A percentile compares a stretch with the other conserved stretches of the same genome.
These are phyloP conservation scores for Embiotoca jacksoni DNA, from an alignment of 2,113 vertebrate genomes.

Conservation along the genomic window DNA sequence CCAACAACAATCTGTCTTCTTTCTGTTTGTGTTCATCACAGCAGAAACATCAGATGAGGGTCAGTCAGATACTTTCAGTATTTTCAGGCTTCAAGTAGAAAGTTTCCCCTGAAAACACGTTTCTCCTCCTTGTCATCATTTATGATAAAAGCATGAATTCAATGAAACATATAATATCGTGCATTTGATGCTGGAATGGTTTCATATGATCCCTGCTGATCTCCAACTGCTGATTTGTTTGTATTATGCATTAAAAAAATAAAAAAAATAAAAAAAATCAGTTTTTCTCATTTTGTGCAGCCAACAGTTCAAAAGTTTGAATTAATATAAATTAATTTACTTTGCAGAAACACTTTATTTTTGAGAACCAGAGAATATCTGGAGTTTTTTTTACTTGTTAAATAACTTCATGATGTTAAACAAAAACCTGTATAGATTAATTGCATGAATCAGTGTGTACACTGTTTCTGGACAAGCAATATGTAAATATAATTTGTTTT, in stretches of 20 bases:
- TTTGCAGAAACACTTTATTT: no score
- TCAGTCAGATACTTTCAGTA: slow-evolving; percentile 6
- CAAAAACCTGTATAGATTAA: no score
- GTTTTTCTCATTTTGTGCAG: no score
- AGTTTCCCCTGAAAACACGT: not conserved
- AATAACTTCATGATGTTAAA: no score
- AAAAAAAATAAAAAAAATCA: not conserved
- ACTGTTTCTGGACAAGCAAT: no score
- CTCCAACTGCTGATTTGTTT: not conserved
- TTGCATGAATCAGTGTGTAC: no score
- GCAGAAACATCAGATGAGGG: not conserved
- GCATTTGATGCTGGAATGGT: not conserved
- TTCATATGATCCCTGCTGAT: not conserved
- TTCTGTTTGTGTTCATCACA: slow-evolving; percentile 23
- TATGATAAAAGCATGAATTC: not conserved
- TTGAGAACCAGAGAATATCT: no score
- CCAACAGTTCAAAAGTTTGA: no score
- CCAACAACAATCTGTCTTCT: not conserved
- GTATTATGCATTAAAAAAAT: not conserved
- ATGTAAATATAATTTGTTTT: not conserved
- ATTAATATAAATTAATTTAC: no score
- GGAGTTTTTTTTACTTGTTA: no score
- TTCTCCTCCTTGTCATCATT: not conserved
- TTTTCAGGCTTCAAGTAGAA: not conserved
- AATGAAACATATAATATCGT: no score